phyloP scores from a whole-genome alignment of 2,113 vertebrate genomes.

The Cranoglanis bouderius region DNA sequence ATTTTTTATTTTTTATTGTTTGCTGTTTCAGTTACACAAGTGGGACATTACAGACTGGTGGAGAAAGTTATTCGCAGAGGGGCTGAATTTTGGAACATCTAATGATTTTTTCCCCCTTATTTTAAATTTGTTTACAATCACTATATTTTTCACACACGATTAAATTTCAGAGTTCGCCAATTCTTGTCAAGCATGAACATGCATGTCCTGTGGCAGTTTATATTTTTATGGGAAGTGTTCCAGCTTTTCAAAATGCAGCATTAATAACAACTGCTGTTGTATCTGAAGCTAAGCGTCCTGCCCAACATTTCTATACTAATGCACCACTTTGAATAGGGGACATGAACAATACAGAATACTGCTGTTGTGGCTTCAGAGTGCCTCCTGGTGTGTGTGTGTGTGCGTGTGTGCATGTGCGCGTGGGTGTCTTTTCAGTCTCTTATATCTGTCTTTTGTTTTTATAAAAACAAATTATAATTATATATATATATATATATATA shows the following conservation, averaged over 20 bases:
- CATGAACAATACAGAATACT: conserved; percentile 76
- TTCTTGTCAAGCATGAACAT: conserved; percentile 1
- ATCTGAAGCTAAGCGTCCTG: conserved; percentile 19
- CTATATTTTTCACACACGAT: conserved; percentile 1
- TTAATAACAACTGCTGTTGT: conserved; percentile 19
- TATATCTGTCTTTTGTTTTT: conserved; percentile 56
- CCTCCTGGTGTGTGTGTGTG: conserved; percentile 55
- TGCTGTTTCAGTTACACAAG: neutral
- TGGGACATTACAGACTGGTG: neutral
- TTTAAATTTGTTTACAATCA: neutral
- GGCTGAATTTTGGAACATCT: conserved; percentile 13
- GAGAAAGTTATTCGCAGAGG: neutral
- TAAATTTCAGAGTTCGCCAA: neutral
- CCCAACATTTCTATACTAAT: conserved; percentile 35
- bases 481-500: conserved; percentile 78
- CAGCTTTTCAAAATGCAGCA: conserved; percentile 9
- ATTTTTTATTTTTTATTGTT: neutral
- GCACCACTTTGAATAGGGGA: conserved; percentile 61
- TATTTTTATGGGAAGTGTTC: conserved; percentile 13
- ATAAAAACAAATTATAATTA: conserved; percentile 60
- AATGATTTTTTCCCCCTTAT: neutral
- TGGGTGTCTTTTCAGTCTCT: conserved; percentile 52
- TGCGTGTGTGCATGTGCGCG: neutral
- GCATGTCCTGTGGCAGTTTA: neutral
- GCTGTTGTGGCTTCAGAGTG: conserved; percentile 76